These are phyloP conservation scores for Chrysolina americana DNA, from an alignment of 2,888 invertebrate genomes.

Conservation along the genomic window DNA sequence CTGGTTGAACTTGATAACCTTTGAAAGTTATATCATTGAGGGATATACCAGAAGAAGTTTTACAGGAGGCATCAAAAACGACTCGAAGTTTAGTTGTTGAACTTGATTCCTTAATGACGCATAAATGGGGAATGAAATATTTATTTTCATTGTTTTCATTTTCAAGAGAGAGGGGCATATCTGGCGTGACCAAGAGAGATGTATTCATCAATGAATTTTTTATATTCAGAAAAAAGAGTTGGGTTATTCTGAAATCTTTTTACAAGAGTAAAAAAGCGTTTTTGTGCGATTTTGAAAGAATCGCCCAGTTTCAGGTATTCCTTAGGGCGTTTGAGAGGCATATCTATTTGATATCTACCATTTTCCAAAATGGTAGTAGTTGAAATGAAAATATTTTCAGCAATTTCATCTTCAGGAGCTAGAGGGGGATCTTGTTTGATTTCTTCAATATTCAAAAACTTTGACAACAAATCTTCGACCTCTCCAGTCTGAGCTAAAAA, in stretches of 20 bases:
- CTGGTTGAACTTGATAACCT: conserved; percentile 42
- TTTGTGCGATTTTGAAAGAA: conserved; percentile 33
- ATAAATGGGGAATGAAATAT: conserved; percentile 39
- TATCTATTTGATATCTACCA: neutral
- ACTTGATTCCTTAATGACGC: conserved; percentile 33
- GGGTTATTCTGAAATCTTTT: conserved; percentile 30
- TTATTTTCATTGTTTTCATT: conserved; percentile 30
- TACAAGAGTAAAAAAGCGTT: conserved; percentile 39
- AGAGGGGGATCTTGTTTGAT: conserved; percentile 16
- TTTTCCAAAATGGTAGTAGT: conserved; percentile 18
- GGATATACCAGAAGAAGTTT: conserved; percentile 31
- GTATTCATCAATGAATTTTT: conserved; percentile 42
- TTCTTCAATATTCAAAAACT: conserved; percentile 44
- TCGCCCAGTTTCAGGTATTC: conserved; percentile 36
- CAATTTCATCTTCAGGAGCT: conserved; percentile 32
- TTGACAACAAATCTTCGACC: conserved; percentile 20
- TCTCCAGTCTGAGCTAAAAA: conserved; percentile 21
- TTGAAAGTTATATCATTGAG: conserved; percentile 45
- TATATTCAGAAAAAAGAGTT: conserved; percentile 26
- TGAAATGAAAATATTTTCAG: conserved; percentile 23
- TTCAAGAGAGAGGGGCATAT: conserved; percentile 24
- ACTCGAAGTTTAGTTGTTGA: conserved; percentile 39
- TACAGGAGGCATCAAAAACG: conserved; percentile 42
- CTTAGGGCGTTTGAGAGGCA: conserved; percentile 29
- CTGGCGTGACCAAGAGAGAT: conserved; percentile 25